Percentiles rank a stretch among this genome's conserved stretches.
phyloP scores from a whole-genome alignment of 2,888 invertebrate species.

The Argyresthia goedartella region DNA sequence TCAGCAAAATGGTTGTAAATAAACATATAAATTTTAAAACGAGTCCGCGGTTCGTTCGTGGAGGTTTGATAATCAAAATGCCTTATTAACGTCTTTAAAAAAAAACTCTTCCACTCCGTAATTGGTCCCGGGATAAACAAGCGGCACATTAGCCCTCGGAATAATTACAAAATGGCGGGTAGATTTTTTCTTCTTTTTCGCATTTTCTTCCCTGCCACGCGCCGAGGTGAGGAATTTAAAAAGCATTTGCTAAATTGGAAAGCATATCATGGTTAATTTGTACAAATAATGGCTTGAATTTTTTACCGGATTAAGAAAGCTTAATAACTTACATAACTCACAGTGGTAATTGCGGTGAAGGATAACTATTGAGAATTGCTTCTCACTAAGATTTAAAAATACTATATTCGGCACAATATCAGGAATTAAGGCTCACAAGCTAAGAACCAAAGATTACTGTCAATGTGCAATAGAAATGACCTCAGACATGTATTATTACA shows the following conservation, averaged over 20 bases:
- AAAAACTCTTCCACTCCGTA: constrained; percentile 58
- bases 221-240: not conserved
- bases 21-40: no score
- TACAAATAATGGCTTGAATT: not conserved
- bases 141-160: constrained; percentile 64
- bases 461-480: no score
- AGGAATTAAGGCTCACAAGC: no score
- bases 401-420: no score
- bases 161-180: constrained; percentile 56
- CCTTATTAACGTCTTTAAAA: constrained; percentile 44
- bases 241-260: constrained; percentile 20
- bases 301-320: no score
- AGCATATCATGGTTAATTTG: constrained; percentile 16
- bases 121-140: constrained; percentile 68
- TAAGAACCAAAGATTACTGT: no score
- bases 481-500: no score
- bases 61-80: constrained; percentile 58
- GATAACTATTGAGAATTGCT: no score
- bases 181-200: constrained; percentile 40
- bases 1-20: no score
- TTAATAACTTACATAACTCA: no score
- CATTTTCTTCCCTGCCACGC: not conserved
- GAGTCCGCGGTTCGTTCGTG: constrained; percentile 30
- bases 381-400: no score
- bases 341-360: no score